Evolutionary conservation across 2,888 invertebrate genomes (phyloP).

Genomic region (Vanessa cardui): DNA sequence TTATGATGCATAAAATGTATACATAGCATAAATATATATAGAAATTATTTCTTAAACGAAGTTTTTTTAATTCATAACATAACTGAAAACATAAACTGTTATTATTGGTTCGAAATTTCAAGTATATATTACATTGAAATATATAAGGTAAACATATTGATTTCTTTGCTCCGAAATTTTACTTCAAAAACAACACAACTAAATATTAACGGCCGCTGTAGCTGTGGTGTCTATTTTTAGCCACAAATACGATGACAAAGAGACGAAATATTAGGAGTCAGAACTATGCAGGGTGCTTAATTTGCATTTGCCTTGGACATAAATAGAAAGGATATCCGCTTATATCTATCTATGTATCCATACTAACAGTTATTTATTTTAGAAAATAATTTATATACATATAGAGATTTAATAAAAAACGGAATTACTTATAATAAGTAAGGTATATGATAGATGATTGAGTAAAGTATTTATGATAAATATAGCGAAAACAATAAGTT

Average conservation of each 20-base stretch:
- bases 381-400: not conserved
- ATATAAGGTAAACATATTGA: not conserved
- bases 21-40: not conserved
- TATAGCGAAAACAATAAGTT: too few species aligned
- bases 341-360: constrained; percentile 53
- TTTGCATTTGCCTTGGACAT: constrained; percentile 74
- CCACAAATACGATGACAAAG: constrained; percentile 53
- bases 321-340: constrained; percentile 81
- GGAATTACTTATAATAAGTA: too few species aligned
- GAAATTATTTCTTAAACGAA: not conserved
- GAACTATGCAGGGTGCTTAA: constrained; percentile 58
- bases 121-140: not conserved
- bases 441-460: too few species aligned
- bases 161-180: constrained; percentile 1
- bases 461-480: too few species aligned
- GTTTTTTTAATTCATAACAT: not conserved
- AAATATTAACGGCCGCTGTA: constrained; percentile 11
- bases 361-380: constrained; percentile 23
- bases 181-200: not conserved
- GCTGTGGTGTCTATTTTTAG: constrained; percentile 32
- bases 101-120: not conserved
- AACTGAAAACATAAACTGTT: not conserved
- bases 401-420: too few species aligned
- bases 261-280: constrained; percentile 59
- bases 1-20: not conserved